Evolutionary conservation across 2,888 invertebrate species (phyloP).

Genomic region (Aporophyla lueneburgensis): DNA sequence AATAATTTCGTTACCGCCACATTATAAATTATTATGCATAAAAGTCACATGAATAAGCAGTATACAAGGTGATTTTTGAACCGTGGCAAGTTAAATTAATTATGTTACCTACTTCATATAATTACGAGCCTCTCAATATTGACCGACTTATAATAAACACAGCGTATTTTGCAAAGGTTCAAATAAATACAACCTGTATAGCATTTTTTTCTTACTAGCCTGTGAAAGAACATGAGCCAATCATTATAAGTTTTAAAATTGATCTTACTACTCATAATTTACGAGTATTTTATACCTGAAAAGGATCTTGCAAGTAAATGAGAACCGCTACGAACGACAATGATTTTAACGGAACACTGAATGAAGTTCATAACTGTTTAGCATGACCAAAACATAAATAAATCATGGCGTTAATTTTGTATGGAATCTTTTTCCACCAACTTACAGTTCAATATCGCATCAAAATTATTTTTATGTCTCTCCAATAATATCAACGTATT

Average conservation of each 20-base stretch:
- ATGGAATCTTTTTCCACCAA: slow-evolving; percentile 4
- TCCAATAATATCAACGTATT: slow-evolving; percentile 30
- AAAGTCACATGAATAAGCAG: slow-evolving; percentile 5
- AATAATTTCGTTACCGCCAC: not conserved
- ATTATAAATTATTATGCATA: slow-evolving; percentile 50
- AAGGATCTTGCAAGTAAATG: slow-evolving; percentile 7
- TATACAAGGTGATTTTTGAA: slow-evolving; percentile 17
- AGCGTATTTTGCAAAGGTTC: slow-evolving; percentile 1
- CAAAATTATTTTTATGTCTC: slow-evolving; percentile 4
- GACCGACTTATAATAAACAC: not conserved
- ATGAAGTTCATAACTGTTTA: slow-evolving; percentile 18
- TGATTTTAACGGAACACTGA: not conserved
- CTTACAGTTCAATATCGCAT: slow-evolving; percentile 19
- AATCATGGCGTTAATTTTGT: slow-evolving; percentile 4
- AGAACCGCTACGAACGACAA: not conserved
- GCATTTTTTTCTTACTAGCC: not conserved
- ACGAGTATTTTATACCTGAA: not conserved
- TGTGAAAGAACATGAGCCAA: not conserved
- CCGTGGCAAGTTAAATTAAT: not conserved
- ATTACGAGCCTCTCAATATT: slow-evolving; percentile 34
- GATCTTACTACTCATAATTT: slow-evolving; percentile 5
- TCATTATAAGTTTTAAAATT: slow-evolving; percentile 1
- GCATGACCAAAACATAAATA: not conserved
- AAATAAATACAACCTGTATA: slow-evolving; percentile 17
- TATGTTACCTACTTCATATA: slow-evolving; percentile 12